Evolutionary conservation across 2,113 vertebrate species (phyloP).

Genomic region (Rallus limicola): DNA sequence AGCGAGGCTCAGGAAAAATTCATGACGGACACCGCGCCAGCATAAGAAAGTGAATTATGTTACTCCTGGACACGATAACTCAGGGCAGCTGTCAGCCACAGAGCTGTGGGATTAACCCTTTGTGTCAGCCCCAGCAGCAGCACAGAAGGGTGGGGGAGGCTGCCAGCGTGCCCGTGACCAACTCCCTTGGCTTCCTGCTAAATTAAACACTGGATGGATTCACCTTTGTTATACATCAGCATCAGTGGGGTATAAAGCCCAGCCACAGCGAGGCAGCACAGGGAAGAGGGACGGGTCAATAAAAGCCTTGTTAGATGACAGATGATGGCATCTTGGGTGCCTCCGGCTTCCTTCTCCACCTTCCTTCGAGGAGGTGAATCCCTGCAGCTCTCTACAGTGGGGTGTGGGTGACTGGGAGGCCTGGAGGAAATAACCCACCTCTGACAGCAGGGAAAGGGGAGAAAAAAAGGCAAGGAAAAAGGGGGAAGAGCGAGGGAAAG

Average conservation of each 20-base stretch:
- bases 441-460: neutral
- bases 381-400: neutral
- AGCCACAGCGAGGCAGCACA: neutral
- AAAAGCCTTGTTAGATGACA: neutral
- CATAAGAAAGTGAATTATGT: constrained; percentile 21
- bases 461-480: neutral
- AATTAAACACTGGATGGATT: constrained; percentile 51
- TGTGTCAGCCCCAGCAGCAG: neutral
- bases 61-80: neutral
- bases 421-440: neutral
- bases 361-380: neutral
- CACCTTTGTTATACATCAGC: constrained; percentile 29
- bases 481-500: neutral
- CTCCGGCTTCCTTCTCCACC: neutral
- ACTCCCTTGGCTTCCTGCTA: constrained; percentile 58
- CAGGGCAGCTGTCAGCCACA: constrained; percentile 35
- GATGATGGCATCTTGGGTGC: neutral
- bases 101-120: constrained; percentile 29
- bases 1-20: constrained; percentile 14
- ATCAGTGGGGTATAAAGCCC: constrained; percentile 42
- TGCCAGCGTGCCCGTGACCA: constrained; percentile 4
- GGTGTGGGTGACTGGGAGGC: neutral
- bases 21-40: neutral
- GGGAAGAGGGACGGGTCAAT: neutral
- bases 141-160: neutral